Percentiles rank a stretch among this genome's conserved stretches.
Evolutionary conservation across 2,113 vertebrate genomes (phyloP).

Genomic region (Rhombomys opimus): DNA sequence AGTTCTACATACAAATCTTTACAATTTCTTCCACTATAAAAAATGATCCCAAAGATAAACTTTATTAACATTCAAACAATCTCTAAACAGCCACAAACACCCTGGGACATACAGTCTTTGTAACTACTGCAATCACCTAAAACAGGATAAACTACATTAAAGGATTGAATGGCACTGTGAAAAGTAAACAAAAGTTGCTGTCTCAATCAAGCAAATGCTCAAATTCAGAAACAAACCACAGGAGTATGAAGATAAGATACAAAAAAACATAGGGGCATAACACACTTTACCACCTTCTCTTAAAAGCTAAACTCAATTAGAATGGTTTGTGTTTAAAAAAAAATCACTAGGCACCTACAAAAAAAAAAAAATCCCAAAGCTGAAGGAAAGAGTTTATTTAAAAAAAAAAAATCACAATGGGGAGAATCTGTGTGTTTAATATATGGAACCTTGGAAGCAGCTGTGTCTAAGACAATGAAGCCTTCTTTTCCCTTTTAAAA

Average conservation of each 20-base stretch:
- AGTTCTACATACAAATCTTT: neutral
- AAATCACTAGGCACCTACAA: neutral
- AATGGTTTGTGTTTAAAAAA: neutral
- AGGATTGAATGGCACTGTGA: neutral
- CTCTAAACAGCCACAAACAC: neutral
- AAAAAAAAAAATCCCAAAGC: neutral
- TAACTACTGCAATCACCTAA: slow-evolving; percentile 17
- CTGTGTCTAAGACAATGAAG: slow-evolving; percentile 43
- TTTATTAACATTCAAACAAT: slow-evolving; percentile 34
- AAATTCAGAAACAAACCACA: slow-evolving; percentile 38
- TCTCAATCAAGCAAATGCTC: slow-evolving; percentile 51
- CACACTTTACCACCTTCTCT: slow-evolving; percentile 1
- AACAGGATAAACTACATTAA: neutral
- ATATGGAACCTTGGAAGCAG: slow-evolving; percentile 3
- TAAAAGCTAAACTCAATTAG: slow-evolving; percentile 50
- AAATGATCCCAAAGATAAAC: neutral
- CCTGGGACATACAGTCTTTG: neutral
- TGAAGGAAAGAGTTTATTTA: neutral
- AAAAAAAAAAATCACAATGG: neutral
- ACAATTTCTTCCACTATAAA: slow-evolving; percentile 39
- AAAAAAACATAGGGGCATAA: neutral
- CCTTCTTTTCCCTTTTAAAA: neutral
- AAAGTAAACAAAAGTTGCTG: slow-evolving; percentile 1
- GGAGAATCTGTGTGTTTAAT: neutral
- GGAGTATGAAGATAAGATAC: slow-evolving; percentile 15